These are phyloP conservation scores for Diglossa brunneiventris DNA, from an alignment of 2,113 vertebrate genomes.

Conservation along the genomic window DNA sequence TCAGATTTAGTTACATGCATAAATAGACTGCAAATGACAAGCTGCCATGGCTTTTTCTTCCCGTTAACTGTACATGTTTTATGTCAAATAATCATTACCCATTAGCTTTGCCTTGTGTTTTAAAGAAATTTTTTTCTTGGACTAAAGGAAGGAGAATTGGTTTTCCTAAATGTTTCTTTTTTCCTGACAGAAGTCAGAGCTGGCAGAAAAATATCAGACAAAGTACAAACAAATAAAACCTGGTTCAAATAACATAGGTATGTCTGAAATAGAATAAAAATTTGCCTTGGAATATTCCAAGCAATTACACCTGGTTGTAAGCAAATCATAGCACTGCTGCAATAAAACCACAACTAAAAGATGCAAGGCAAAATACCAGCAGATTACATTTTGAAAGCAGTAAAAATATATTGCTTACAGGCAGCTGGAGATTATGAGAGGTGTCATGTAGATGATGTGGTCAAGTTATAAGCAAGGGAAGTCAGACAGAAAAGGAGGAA, in stretches of 20 bases:
- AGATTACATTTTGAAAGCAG: background rate
- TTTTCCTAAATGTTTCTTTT: background rate
- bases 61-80: background rate
- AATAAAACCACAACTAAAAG: slow-evolving; percentile 26
- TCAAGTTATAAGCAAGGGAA: background rate
- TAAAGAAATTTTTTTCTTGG: background rate
- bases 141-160: background rate
- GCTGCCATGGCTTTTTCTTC: slow-evolving; percentile 43
- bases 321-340: background rate
- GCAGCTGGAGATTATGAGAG: background rate
- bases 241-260: slow-evolving; percentile 29
- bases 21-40: slow-evolving; percentile 58
- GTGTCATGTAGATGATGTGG: background rate
- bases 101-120: background rate
- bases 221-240: slow-evolving; percentile 31
- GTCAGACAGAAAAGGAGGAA: background rate
- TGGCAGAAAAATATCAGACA: slow-evolving; percentile 10
- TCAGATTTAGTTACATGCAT: slow-evolving; percentile 61
- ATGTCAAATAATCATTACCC: background rate
- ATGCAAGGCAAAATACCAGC: background rate
- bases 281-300: slow-evolving; percentile 13
- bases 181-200: background rate
- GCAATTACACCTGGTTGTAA: slow-evolving; percentile 11
- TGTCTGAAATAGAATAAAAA: background rate
- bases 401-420: background rate